Percentiles rank a stretch among this genome's conserved stretches.
phyloP scores from a whole-genome alignment of 2,113 vertebrate genomes.

The Vulpes lagopus region DNA sequence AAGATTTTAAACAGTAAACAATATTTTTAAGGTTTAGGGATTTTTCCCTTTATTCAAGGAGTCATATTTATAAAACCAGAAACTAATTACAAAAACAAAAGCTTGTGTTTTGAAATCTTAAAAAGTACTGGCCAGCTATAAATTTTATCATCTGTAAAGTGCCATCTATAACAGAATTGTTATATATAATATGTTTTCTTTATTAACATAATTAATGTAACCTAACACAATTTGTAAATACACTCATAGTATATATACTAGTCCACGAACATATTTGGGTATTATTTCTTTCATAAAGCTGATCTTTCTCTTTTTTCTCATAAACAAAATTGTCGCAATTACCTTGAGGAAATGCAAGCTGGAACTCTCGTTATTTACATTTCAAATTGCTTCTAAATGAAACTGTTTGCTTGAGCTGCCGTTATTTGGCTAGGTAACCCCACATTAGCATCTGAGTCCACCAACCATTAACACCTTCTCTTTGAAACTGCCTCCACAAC shows the following conservation, averaged over 20 bases:
- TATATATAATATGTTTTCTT: not conserved
- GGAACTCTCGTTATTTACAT: not conserved
- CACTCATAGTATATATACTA: not conserved
- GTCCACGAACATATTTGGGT: not conserved
- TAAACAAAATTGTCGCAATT: not conserved
- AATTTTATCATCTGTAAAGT: not conserved
- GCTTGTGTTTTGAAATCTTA: not conserved
- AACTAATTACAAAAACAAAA: conserved; percentile 36
- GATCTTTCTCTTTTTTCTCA: not conserved
- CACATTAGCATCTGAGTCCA: not conserved
- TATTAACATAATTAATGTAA: not conserved
- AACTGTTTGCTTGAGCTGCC: not conserved
- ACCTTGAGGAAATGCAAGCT: not conserved
- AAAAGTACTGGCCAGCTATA: not conserved
- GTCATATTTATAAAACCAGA: conserved; percentile 43
- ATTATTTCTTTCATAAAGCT: not conserved
- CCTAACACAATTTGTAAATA: not conserved
- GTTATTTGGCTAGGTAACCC: not conserved
- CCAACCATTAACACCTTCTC: not conserved
- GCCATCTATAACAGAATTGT: not conserved
- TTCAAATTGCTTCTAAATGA: not conserved
- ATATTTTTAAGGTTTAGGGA: not conserved
- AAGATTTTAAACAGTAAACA: not conserved
- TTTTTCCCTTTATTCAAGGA: not conserved
- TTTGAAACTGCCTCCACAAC: not conserved